Percentiles rank a stretch among this genome's conserved stretches.
phyloP scores from a whole-genome alignment of 64 coral and sea anemone genomes.

The Porites australiensis region DNA sequence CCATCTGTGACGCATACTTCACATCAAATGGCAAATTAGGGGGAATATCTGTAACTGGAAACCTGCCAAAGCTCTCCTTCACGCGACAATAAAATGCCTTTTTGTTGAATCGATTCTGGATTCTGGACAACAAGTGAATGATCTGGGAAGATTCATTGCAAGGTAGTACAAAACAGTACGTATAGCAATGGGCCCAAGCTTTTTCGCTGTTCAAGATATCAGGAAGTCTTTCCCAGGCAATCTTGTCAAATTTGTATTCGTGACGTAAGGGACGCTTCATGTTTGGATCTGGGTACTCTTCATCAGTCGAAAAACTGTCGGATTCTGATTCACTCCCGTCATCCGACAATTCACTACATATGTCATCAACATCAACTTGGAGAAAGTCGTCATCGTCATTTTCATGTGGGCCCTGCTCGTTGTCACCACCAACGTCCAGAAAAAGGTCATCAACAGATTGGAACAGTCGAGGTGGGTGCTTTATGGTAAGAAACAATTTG shows the following conservation, averaged over 20 bases:
- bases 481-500: slow-evolving; percentile 19
- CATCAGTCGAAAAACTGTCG: slow-evolving; percentile 36
- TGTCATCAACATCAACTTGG: slow-evolving; percentile 32
- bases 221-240: slow-evolving; percentile 51
- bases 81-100: slow-evolving; percentile 22
- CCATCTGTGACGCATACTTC: slow-evolving; percentile 67
- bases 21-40: slow-evolving; percentile 64
- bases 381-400: neutral
- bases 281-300: slow-evolving; percentile 39
- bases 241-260: neutral
- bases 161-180: slow-evolving; percentile 42
- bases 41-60: slow-evolving; percentile 5
- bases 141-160: neutral
- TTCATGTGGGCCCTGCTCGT: neutral
- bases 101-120: slow-evolving; percentile 38
- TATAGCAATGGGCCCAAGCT: slow-evolving; percentile 71
- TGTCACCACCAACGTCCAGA: neutral
- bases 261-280: neutral
- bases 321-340: neutral
- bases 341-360: neutral
- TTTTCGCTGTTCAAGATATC: slow-evolving; percentile 13
- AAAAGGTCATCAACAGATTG: no score
- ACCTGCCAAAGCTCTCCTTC: slow-evolving; percentile 18
- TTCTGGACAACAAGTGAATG: neutral
- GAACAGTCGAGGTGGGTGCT: slow-evolving; percentile 36